Percentiles rank a stretch among this genome's conserved stretches.
Conservation (phyloP, 2,888 invertebrate genomes). For the Polia nebulosa region DNA sequence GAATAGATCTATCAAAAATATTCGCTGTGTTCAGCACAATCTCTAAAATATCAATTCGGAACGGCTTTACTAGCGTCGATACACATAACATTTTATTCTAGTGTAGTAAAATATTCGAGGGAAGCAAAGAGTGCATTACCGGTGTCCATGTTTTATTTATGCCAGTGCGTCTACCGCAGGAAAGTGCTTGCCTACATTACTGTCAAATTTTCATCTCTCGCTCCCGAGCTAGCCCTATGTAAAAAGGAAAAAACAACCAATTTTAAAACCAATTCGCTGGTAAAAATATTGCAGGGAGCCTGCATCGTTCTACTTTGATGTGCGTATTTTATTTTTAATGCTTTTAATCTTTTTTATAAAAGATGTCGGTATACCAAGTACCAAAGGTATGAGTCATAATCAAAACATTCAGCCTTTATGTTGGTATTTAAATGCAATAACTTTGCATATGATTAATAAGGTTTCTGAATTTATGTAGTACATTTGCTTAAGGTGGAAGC, state of each 20-base stretch:
- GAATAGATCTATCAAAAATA: slow-evolving; percentile 43
- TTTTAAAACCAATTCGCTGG: slow-evolving; percentile 67
- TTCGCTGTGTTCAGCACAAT: slow-evolving; percentile 39
- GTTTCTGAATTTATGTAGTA: slow-evolving; percentile 44
- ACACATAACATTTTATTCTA: slow-evolving; percentile 62
- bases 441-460: slow-evolving; percentile 46
- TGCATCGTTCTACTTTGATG: slow-evolving; percentile 55
- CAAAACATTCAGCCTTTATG: slow-evolving; percentile 39
- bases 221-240: slow-evolving; percentile 59
- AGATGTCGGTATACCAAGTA: background rate
- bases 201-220: slow-evolving; percentile 78
- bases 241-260: slow-evolving; percentile 62
- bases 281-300: slow-evolving; percentile 52
- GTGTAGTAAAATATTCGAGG: slow-evolving; percentile 62
- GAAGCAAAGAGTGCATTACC: slow-evolving; percentile 82
- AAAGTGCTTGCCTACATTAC: slow-evolving; percentile 85
- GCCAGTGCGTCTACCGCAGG: slow-evolving; percentile 68
- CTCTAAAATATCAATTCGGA: slow-evolving; percentile 50
- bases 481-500: too few relatives aligned
- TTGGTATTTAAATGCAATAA: slow-evolving; percentile 48
- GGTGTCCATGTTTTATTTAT: slow-evolving; percentile 79
- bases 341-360: slow-evolving; percentile 38
- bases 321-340: slow-evolving; percentile 40
- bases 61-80: slow-evolving; percentile 50
- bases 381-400: slow-evolving; percentile 45